Evolutionary conservation across 2,888 invertebrate genomes (phyloP).

Genomic region (Eurytoma californica): DNA sequence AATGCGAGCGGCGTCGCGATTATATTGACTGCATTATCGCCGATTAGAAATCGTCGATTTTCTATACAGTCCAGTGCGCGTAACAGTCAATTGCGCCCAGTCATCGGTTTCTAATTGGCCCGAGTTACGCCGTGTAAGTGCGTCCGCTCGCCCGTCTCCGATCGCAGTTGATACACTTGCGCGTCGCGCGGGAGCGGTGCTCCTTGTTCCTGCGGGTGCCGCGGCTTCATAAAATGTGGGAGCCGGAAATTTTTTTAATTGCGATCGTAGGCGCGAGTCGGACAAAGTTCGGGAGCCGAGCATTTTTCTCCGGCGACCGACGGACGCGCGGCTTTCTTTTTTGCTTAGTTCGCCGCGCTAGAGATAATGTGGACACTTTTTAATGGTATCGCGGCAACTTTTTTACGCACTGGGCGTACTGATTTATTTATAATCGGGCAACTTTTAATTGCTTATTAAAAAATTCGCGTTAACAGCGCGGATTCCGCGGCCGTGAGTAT

Average conservation of each 20-base stretch:
- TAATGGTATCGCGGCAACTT: conserved; percentile 5
- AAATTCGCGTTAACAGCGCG: conserved; percentile 32
- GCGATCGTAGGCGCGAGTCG: neutral
- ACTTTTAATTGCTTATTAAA: conserved; percentile 55
- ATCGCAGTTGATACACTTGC: too few species aligned
- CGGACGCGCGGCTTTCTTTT: neutral
- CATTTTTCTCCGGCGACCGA: neutral
- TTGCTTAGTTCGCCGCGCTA: neutral
- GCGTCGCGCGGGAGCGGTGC: too few species aligned
- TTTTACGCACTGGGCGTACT: conserved; percentile 7
- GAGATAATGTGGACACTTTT: conserved; percentile 36
- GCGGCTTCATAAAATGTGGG: too few species aligned
- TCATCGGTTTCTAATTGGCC: conserved; percentile 52
- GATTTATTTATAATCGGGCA: conserved; percentile 45
- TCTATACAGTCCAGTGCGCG: conserved; percentile 2
- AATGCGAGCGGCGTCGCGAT: neutral
- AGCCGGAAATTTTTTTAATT: neutral
- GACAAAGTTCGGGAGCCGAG: too few species aligned
- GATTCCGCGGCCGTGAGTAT: neutral
- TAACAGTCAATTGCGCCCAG: conserved; percentile 32
- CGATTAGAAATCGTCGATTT: conserved; percentile 44
- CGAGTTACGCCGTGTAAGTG: neutral
- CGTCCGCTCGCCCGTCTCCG: neutral
- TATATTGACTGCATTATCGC: conserved; percentile 11
- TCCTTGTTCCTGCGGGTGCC: too few species aligned